Evolutionary conservation across 2,888 invertebrate genomes (phyloP).

Genomic region (Chydorus sphaericus): DNA sequence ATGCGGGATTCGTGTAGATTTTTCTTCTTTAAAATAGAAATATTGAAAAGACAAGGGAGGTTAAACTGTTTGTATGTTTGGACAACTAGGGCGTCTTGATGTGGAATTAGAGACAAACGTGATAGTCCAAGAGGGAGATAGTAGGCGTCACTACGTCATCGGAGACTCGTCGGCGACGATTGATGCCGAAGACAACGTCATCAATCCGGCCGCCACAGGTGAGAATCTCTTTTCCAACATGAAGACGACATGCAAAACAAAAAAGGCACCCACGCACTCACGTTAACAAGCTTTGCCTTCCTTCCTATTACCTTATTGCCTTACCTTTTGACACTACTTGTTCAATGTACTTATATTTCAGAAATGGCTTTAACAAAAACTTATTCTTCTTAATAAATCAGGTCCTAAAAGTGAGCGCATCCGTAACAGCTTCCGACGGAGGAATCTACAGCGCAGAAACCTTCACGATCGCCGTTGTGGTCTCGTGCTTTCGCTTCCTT

Average conservation of each 20-base stretch:
- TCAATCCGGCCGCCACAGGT: constrained; percentile 5
- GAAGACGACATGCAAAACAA: background rate
- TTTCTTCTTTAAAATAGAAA: background rate
- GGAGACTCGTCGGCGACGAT: background rate
- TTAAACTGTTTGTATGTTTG: background rate
- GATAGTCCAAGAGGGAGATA: background rate
- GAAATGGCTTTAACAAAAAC: background rate
- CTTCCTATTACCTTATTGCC: background rate
- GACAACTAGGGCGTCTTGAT: background rate
- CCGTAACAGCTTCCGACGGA: constrained; percentile 25
- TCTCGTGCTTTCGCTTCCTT: constrained; percentile 14
- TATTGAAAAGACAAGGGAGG: too few species aligned
- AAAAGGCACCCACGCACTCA: background rate
- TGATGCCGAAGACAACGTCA: constrained; percentile 1
- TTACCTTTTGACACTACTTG: background rate
- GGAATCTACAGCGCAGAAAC: constrained; percentile 13
- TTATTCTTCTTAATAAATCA: too few species aligned
- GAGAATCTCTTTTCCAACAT: background rate
- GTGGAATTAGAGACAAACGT: constrained; percentile 6
- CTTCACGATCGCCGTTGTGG: constrained; percentile 14
- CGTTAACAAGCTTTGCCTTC: background rate
- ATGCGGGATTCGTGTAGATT: background rate
- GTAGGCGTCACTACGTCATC: background rate
- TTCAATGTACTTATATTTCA: background rate
- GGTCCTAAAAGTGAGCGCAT: constrained; percentile 7